Percentiles rank a stretch among this genome's conserved stretches.
Conservation (phyloP, 1,140 invertebrate species). For the Lepidurus apus region DNA sequence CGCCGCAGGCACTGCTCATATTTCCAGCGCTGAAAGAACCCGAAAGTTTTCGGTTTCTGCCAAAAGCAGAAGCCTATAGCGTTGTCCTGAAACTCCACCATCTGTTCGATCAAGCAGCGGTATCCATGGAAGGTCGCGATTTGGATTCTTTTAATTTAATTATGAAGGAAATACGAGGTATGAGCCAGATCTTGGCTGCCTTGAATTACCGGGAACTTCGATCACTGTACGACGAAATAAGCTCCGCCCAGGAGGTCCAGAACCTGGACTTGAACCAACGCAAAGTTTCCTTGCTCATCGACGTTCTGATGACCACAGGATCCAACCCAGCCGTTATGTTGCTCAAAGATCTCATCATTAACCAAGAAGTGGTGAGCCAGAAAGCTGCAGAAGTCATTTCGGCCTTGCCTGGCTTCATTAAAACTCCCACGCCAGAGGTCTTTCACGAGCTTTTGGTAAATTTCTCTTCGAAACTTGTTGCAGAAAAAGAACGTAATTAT, state of each 20-base stretch:
- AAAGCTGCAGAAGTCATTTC: constrained; percentile 36
- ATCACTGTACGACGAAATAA: constrained; percentile 1
- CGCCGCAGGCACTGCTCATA: background rate
- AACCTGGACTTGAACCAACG: constrained; percentile 13
- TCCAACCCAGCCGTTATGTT: constrained; percentile 38
- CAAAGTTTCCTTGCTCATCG: constrained; percentile 26
- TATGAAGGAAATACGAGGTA: constrained; percentile 7
- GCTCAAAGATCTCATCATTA: constrained; percentile 37
- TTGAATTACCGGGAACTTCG: constrained; percentile 25
- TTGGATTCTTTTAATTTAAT: background rate
- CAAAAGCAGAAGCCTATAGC: background rate
- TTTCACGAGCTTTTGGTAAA: constrained; percentile 38
- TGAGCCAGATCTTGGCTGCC: background rate
- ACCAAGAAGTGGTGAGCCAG: constrained; percentile 33
- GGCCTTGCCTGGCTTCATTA: constrained; percentile 37
- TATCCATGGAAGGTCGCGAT: background rate
- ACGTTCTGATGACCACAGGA: constrained; percentile 35
- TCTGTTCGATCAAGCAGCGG: background rate
- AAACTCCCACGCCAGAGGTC: constrained; percentile 37
- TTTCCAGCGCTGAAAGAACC: constrained; percentile 2
- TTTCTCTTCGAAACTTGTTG: background rate
- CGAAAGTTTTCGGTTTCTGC: background rate
- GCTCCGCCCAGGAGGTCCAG: background rate
- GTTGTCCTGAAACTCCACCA: background rate
- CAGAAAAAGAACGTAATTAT: background rate